A percentile compares a stretch with the other conserved stretches of the same genome.
These are phyloP conservation scores for Drosophila teissieri DNA, from an alignment of 1,140 invertebrate species.

Conservation along the genomic window DNA sequence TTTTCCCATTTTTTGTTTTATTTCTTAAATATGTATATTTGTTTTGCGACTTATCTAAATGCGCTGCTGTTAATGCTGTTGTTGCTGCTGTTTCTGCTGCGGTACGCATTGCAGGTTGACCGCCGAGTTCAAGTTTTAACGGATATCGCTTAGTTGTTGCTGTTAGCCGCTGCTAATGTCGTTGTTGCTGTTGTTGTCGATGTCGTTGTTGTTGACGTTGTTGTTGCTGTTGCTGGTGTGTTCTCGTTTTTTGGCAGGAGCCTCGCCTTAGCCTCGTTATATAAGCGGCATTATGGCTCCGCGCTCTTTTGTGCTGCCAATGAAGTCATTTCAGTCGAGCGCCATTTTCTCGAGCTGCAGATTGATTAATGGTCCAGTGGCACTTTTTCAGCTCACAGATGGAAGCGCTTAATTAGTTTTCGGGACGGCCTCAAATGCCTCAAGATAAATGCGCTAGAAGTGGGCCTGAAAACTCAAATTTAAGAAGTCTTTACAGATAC, in stretches of 20 bases:
- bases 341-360: constrained; percentile 69
- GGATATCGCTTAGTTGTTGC: constrained; percentile 63
- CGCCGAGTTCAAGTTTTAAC: constrained; percentile 79
- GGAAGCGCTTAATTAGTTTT: constrained; percentile 57
- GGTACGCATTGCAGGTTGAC: constrained; percentile 75
- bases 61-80: constrained; percentile 36
- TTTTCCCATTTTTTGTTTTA: constrained; percentile 40
- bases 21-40: constrained; percentile 53
- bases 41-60: constrained; percentile 70
- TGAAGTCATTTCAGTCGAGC: constrained; percentile 65
- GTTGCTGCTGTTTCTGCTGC: constrained; percentile 19
- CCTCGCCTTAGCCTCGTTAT: constrained; percentile 64
- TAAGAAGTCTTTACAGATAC: not conserved
- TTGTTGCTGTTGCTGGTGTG: constrained; percentile 4
- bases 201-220: no score
- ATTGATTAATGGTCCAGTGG: constrained; percentile 73
- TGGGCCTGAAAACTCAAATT: not conserved
- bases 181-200: not conserved
- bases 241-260: constrained; percentile 66
- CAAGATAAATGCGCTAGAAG: not conserved
- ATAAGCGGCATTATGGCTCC: constrained; percentile 38
- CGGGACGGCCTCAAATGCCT: not conserved
- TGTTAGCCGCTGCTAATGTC: constrained; percentile 50
- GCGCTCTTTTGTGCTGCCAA: constrained; percentile 47
- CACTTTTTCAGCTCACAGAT: constrained; percentile 34